Conservation (phyloP, 2,888 invertebrate species). For the Athripsodes cinereus region DNA sequence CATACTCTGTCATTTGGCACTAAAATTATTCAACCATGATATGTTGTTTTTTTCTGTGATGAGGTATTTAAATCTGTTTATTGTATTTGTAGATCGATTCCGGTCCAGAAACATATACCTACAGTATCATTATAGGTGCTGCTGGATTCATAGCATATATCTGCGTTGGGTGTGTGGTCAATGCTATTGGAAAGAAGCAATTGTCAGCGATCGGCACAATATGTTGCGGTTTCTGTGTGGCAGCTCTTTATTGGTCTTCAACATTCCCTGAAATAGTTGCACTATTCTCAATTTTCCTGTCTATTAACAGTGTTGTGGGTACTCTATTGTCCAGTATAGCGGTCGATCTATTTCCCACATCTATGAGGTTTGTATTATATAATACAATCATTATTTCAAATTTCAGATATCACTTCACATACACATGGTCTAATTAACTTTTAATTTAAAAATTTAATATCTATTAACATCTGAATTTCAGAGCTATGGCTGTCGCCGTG, state of each 20-base stretch:
- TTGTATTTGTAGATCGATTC: conserved; percentile 36
- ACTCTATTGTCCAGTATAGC: conserved; percentile 20
- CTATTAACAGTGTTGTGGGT: conserved; percentile 16
- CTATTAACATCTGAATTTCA: no score
- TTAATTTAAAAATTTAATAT: background rate
- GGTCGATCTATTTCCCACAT: conserved; percentile 26
- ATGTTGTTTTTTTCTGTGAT: no score
- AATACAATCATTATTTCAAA: background rate
- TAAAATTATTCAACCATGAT: background rate
- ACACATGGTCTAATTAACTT: background rate
- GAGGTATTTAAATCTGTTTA: background rate
- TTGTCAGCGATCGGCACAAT: conserved; percentile 30
- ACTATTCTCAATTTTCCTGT: conserved; percentile 30
- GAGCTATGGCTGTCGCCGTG: conserved; percentile 67
- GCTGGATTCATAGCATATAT: conserved; percentile 58
- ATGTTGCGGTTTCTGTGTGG: conserved; percentile 37
- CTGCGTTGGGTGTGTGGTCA: conserved; percentile 51
- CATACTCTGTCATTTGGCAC: background rate
- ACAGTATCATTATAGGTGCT: conserved; percentile 61
- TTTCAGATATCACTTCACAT: background rate
- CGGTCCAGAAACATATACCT: conserved; percentile 59
- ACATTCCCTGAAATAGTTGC: conserved; percentile 38
- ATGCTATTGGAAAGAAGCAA: conserved; percentile 28
- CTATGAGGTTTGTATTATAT: conserved; percentile 19
- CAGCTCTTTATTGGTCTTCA: conserved; percentile 44